Conservation (phyloP, 92 coral and sea anemone species). For the Palythoa heliodiscus region DNA sequence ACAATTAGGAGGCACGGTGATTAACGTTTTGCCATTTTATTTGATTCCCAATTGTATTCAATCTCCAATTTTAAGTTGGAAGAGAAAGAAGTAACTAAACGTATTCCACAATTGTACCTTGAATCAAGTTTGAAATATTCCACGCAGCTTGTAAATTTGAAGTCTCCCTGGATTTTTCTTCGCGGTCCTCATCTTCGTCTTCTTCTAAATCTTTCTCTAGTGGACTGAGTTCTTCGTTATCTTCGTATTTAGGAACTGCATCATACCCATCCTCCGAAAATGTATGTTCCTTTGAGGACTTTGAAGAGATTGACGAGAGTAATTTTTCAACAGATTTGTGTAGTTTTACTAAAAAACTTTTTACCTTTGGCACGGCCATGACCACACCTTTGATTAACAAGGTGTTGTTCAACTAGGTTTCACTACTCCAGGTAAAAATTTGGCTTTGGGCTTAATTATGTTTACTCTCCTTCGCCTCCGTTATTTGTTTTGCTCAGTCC, state of each 20-base stretch:
- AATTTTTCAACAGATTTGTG: constrained; percentile 12
- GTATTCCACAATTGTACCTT: constrained; percentile 58
- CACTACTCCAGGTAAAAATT: not conserved
- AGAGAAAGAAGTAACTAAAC: not conserved
- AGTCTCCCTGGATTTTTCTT: constrained; percentile 63
- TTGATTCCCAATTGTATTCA: too few species aligned
- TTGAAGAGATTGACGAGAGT: not conserved
- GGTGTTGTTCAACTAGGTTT: not conserved
- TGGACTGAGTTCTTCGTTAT: constrained; percentile 12
- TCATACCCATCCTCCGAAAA: constrained; percentile 46
- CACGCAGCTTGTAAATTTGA: constrained; percentile 95
- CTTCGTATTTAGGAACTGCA: constrained; percentile 50
- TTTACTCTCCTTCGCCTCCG: not conserved
- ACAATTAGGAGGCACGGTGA: too few species aligned
- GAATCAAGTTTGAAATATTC: constrained; percentile 93
- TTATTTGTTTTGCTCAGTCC: not conserved
- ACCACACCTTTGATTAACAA: too few species aligned
- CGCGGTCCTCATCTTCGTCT: constrained; percentile 50
- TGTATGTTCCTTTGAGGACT: not conserved
- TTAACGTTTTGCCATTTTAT: too few species aligned
- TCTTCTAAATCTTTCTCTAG: constrained; percentile 52
- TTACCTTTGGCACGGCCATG: constrained; percentile 37
- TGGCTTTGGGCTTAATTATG: not conserved
- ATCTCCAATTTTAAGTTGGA: too few species aligned
- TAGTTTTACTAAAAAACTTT: constrained; percentile 1